phyloP scores from a whole-genome alignment of 2,888 invertebrate genomes.

The Yponomeuta cagnagella region DNA sequence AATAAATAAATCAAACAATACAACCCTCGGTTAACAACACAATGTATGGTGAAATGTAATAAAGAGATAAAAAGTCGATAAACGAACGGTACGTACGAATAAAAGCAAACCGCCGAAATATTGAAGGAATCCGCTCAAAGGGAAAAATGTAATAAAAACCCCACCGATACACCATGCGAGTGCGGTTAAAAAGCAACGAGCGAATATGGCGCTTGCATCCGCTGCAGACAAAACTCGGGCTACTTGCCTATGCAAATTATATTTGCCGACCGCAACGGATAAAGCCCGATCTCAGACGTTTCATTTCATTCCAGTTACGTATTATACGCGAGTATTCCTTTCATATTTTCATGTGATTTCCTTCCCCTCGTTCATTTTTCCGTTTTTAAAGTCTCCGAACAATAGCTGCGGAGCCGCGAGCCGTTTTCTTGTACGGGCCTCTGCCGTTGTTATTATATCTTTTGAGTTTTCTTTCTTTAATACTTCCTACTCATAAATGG shows the following conservation, averaged over 20 bases:
- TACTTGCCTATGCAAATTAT: slow-evolving; percentile 77
- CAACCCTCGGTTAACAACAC: not conserved
- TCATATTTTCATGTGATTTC: slow-evolving; percentile 76
- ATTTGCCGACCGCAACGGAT: slow-evolving; percentile 71
- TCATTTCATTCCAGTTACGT: slow-evolving; percentile 70
- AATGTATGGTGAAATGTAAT: not conserved
- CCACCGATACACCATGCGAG: slow-evolving; percentile 65
- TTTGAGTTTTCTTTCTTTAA: slow-evolving; percentile 72
- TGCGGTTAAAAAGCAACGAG: slow-evolving; percentile 73
- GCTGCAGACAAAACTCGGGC: slow-evolving; percentile 72
- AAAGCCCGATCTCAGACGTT: slow-evolving; percentile 70
- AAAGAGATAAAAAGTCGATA: slow-evolving; percentile 37
- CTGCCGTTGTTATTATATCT: slow-evolving; percentile 68
- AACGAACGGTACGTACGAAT: slow-evolving; percentile 58
- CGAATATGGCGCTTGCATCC: slow-evolving; percentile 73
- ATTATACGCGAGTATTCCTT: slow-evolving; percentile 65
- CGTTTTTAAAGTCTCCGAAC: slow-evolving; percentile 71
- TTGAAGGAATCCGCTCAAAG: slow-evolving; percentile 75
- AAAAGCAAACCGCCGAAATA: slow-evolving; percentile 72
- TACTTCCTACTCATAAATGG: slow-evolving; percentile 74
- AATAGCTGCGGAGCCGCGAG: slow-evolving; percentile 69
- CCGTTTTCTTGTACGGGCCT: slow-evolving; percentile 67
- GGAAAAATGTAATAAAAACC: slow-evolving; percentile 72
- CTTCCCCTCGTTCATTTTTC: slow-evolving; percentile 72
- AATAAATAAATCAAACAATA: not conserved